Evolutionary conservation across 2,797 vertebrate species (phyloP).

Genomic region (Cacajao melanocephalus): DNA sequence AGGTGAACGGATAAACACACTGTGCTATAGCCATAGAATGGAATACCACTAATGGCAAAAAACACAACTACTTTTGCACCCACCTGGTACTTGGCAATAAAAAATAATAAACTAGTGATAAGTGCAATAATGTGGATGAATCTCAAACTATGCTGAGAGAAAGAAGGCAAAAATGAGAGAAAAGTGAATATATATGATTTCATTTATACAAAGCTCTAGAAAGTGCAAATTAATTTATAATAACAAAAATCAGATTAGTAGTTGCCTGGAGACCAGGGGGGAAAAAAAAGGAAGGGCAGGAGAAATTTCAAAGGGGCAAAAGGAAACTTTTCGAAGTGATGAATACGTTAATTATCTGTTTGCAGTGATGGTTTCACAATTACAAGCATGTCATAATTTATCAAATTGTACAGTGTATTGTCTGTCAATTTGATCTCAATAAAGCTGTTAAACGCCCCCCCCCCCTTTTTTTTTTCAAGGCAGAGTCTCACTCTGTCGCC

Average conservation of each 20-base stretch:
- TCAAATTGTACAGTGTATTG: neutral
- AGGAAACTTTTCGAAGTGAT: neutral
- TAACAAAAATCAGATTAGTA: neutral
- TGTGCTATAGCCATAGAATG: neutral
- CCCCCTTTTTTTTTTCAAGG: neutral
- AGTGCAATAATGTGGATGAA: neutral
- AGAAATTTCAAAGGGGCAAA: neutral
- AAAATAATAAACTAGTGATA: neutral
- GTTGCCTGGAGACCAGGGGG: neutral
- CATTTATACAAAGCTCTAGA: slow-evolving; percentile 8
- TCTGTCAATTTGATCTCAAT: neutral
- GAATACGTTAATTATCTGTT: neutral
- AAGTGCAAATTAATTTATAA: slow-evolving; percentile 1
- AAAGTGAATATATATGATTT: neutral
- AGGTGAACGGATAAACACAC: slow-evolving; percentile 9
- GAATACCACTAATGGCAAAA: neutral
- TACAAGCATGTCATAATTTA: neutral
- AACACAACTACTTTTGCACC: neutral
- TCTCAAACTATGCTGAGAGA: neutral
- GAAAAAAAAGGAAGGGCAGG: neutral
- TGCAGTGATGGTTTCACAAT: neutral
- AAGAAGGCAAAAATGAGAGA: neutral
- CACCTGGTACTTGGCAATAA: neutral
- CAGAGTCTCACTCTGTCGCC: neutral
- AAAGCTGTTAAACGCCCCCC: neutral